A percentile compares a stretch with the other conserved stretches of the same genome.
Conservation (phyloP, 53 echinoderm and acorn worm genomes). For the Paracentrotus lividus region DNA sequence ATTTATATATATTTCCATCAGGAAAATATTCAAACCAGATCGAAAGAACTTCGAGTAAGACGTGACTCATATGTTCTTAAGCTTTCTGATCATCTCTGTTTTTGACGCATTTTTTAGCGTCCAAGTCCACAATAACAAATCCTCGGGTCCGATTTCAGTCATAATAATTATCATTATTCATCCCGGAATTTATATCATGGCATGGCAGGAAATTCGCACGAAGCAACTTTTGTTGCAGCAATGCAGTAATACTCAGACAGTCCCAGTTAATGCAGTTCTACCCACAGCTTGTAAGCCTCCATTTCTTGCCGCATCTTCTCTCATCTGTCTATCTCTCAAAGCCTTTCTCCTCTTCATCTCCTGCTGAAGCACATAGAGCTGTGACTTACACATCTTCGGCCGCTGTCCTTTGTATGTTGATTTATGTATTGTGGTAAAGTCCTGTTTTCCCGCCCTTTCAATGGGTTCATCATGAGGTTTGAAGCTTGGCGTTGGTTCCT, state of each 20-base stretch:
- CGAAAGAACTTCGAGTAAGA: no score
- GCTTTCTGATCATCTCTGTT: no score
- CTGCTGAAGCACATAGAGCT: constrained; percentile 87
- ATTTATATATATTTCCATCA: no score
- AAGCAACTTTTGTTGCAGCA: no score
- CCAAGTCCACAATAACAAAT: no score
- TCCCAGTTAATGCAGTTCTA: constrained; percentile 33
- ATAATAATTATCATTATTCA: no score
- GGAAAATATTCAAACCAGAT: no score
- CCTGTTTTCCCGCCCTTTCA: constrained; percentile 75
- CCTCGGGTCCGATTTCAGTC: no score
- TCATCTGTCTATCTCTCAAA: constrained; percentile 38
- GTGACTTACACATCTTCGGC: constrained; percentile 85
- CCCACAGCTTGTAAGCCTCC: constrained; percentile 5
- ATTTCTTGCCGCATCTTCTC: background rate
- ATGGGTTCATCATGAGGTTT: constrained; percentile 72
- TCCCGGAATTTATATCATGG: no score
- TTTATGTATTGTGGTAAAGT: constrained; percentile 94
- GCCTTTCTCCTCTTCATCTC: constrained; percentile 76
- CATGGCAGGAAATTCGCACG: no score
- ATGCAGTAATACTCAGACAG: constrained; percentile 21
- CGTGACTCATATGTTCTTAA: no score
- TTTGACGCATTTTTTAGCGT: no score
- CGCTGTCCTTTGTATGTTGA: constrained; percentile 84
- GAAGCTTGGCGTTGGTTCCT: constrained; percentile 76